phyloP scores from a whole-genome alignment of 2,888 invertebrate genomes.

The Monopis laevigella region DNA sequence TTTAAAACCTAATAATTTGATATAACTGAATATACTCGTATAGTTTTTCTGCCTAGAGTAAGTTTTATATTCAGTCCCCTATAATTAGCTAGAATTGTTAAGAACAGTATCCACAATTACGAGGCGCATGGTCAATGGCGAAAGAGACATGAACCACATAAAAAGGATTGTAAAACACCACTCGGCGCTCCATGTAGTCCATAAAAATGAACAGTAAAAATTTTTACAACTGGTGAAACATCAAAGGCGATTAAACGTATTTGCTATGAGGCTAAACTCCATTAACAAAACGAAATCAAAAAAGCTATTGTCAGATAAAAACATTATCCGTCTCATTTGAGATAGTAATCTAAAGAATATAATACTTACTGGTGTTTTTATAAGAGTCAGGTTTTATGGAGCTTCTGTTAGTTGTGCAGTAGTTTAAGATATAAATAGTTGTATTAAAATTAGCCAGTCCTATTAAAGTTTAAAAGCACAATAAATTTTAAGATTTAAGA shows the following conservation, averaged over 20 bases:
- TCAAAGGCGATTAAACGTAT: conserved; percentile 29
- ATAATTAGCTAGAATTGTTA: neutral
- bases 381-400: too few species aligned
- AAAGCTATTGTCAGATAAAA: neutral
- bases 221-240: conserved; percentile 37
- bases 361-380: conserved; percentile 3
- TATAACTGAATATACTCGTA: neutral
- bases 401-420: too few species aligned
- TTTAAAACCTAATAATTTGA: too few species aligned
- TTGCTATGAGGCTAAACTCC: conserved; percentile 1
- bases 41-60: neutral
- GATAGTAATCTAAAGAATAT: conserved; percentile 1
- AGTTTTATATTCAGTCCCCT: neutral
- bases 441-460: too few species aligned
- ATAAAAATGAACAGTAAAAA: conserved; percentile 36
- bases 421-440: too few species aligned
- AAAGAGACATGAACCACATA: conserved; percentile 30
- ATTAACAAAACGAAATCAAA: conserved; percentile 3
- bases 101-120: conserved; percentile 10
- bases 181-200: conserved; percentile 24
- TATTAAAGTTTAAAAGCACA: too few species aligned
- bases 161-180: conserved; percentile 30
- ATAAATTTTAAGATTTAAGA: too few species aligned
- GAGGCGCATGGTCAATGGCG: conserved; percentile 23
- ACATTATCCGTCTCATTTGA: neutral